Conservation (phyloP, 2,888 invertebrate genomes). For the Lamellibrachia columna region DNA sequence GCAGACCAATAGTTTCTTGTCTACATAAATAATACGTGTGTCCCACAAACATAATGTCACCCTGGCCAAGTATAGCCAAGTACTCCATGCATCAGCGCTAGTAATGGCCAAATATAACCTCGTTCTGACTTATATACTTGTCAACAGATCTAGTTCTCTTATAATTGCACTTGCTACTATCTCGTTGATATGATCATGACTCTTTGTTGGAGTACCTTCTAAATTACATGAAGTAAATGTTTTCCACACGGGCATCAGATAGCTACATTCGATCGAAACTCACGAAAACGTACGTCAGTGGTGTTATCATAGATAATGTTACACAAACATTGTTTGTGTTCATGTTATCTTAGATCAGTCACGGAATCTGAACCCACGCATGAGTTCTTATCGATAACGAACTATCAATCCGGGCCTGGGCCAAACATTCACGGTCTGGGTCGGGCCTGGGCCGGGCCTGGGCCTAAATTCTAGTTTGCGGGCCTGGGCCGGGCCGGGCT, state of each 20-base stretch:
- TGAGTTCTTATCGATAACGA: not conserved
- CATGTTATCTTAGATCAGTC: not conserved
- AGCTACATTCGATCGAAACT: not conserved
- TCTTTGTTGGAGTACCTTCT: not conserved
- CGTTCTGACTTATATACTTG: not conserved
- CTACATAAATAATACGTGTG: too few species aligned
- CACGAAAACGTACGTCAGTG: not conserved
- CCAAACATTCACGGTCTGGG: too few species aligned
- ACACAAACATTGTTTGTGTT: not conserved
- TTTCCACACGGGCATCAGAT: not conserved
- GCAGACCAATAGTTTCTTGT: too few species aligned
- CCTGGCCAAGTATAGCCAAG: not conserved
- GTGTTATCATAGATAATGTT: conserved; percentile 1
- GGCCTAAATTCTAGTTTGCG: too few species aligned
- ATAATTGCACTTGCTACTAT: not conserved
- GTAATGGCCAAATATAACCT: not conserved
- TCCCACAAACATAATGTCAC: too few species aligned
- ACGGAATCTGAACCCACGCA: not conserved
- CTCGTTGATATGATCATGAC: not conserved
- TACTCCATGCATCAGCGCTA: not conserved
- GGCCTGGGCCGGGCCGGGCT: too few species aligned
- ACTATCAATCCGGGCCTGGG: too few species aligned
- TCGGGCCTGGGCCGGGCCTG: too few species aligned
- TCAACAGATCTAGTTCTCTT: not conserved
- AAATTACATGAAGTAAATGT: not conserved